Evolutionary conservation across 2,113 vertebrate genomes (phyloP).

Genomic region (Epinephelus moara): DNA sequence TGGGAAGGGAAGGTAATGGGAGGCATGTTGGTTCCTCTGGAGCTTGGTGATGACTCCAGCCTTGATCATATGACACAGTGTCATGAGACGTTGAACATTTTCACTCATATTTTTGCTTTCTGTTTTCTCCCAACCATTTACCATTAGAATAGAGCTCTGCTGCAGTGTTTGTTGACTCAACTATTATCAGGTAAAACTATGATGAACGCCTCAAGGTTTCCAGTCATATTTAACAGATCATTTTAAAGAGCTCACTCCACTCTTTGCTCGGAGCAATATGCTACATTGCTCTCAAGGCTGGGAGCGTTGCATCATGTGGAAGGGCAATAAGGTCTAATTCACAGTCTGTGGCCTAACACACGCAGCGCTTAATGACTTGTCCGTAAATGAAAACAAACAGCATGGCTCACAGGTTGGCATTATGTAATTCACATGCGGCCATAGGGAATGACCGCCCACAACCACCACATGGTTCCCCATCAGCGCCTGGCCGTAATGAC

Average conservation of each 20-base stretch:
- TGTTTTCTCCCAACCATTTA: not conserved
- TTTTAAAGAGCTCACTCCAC: slow-evolving; percentile 8
- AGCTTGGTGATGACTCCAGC: slow-evolving; percentile 1
- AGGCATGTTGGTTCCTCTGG: slow-evolving; percentile 8
- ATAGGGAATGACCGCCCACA: slow-evolving; percentile 70
- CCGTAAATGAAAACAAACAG: slow-evolving; percentile 66
- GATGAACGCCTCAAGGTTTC: slow-evolving; percentile 4
- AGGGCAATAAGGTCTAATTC: slow-evolving; percentile 43
- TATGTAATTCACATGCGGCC: slow-evolving; percentile 72
- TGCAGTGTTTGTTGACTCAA: not conserved
- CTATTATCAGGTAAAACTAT: slow-evolving; percentile 9
- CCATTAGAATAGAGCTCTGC: not conserved
- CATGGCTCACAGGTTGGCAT: slow-evolving; percentile 69
- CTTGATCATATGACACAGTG: not conserved
- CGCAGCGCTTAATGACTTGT: slow-evolving; percentile 55
- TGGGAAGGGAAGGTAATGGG: slow-evolving; percentile 8
- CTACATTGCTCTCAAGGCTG: slow-evolving; percentile 39
- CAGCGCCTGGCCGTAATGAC: slow-evolving; percentile 46
- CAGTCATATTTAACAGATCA: not conserved
- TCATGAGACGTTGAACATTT: not conserved
- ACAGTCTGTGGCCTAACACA: slow-evolving; percentile 21
- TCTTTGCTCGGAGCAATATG: slow-evolving; percentile 19
- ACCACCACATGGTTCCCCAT: slow-evolving; percentile 62
- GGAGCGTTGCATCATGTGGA: slow-evolving; percentile 42
- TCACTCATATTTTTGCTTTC: not conserved